Conservation (phyloP, 2,113 vertebrate species). For the Ahaetulla prasina region DNA sequence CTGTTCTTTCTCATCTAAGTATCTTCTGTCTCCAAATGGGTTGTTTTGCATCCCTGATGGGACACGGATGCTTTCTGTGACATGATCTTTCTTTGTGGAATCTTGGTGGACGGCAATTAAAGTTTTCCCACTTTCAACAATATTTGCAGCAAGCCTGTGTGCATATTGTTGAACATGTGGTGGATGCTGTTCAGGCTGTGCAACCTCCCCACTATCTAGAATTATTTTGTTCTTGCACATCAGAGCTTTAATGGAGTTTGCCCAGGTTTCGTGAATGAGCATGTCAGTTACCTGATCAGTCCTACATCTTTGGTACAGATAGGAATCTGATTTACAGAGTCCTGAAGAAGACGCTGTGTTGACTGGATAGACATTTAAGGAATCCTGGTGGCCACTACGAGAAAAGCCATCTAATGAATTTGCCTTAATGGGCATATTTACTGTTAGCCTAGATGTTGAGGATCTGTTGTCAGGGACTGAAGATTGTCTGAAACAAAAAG, state of each 20-base stretch:
- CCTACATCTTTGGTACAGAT: conserved; percentile 83
- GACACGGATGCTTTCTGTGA: conserved; percentile 65
- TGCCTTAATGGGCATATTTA: conserved; percentile 86
- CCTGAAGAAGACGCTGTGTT: conserved; percentile 72
- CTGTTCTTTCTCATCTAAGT: conserved; percentile 61
- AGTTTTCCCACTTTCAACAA: conserved; percentile 77
- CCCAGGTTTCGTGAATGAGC: conserved; percentile 94
- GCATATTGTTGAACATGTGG: conserved; percentile 75
- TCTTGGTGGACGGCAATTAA: conserved; percentile 73
- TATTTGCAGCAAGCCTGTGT: conserved; percentile 75
- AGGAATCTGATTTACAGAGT: conserved; percentile 94
- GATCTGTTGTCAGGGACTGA: conserved; percentile 86
- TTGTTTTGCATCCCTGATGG: conserved; percentile 53
- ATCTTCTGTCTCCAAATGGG: conserved; percentile 47
- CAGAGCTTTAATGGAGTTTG: conserved; percentile 90
- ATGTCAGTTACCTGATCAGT: conserved; percentile 89
- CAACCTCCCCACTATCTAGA: conserved; percentile 67
- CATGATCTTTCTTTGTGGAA: conserved; percentile 47
- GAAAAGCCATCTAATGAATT: conserved; percentile 92
- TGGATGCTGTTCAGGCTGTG: conserved; percentile 67
- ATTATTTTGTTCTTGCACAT: conserved; percentile 98
- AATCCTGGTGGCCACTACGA: conserved; percentile 76
- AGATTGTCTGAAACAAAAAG: conserved; percentile 86
- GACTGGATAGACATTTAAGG: conserved; percentile 75
- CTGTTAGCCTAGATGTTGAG: conserved; percentile 80